Base-by-base conservation (phyloP, 1,140 invertebrate species). In the Lanistes nyassanus region DNA sequence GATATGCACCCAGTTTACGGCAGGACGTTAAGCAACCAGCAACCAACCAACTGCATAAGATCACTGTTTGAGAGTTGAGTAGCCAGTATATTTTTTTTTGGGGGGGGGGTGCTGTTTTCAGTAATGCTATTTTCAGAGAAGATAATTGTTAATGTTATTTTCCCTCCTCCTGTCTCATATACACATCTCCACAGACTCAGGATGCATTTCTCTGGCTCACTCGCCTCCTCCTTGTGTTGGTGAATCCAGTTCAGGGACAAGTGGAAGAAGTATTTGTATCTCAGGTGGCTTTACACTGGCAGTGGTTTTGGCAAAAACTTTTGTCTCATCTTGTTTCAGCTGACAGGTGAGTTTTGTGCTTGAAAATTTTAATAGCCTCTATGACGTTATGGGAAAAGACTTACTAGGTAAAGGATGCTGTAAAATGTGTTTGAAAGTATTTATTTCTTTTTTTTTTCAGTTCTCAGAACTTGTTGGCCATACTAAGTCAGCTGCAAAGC, bases 231-330 rank as follows among this genome's bases (percentile, higher is more conserved):
- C 76, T 76, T 47, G 70, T 76, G 75, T 81, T 56, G 13, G 55
- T 23, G 3, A 66, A 65, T 39, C 66, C 26, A 31, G 13, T 23
- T 19, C 23, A 36, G 9, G 36, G 6, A 21, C 11, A 60, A 36
- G 70, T 34, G n/a, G 76, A 74, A 42, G 70, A 74, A 21, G 68
- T 75, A 1, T 78, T 76, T 68, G 58, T 74, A 3, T 75, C 81
- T 29, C 76, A 76, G 13, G 53, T 84, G 39, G 72, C 83, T 19
- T 68, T 85, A 21, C 82, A 84, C 75, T 85, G 84, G 84, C 79
- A 83, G 66, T 84, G 83, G 84, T 73, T 58, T 51, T 74, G 72
- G 64, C 39, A 74, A 4, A 64, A 53, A 29, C 5, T 53, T 3
- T 42, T 74, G 21, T 31, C 42, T 26, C 60, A 53, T 39, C 42